Percentiles rank a stretch among this genome's conserved stretches.
Conservation (phyloP, 2,113 vertebrate species). For the Maccullochella peelii region DNA sequence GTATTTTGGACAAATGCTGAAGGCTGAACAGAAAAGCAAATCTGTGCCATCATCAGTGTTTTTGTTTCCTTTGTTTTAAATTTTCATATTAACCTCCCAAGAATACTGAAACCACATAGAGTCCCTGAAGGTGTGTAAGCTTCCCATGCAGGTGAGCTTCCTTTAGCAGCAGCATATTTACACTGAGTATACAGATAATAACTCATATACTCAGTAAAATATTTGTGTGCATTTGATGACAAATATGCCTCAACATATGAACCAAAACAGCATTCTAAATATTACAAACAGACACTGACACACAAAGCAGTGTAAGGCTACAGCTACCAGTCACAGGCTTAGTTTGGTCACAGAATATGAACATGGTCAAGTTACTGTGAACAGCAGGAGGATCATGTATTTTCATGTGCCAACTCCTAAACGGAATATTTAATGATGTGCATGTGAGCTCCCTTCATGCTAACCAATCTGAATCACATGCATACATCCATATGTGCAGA, state of each 20-base stretch:
- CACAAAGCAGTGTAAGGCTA: background rate
- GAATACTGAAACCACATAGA: background rate
- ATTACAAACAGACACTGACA: background rate
- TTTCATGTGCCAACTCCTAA: background rate
- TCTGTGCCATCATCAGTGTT: background rate
- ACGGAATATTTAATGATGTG: slow-evolving; percentile 19
- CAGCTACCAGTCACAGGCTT: background rate
- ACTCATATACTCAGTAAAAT: background rate
- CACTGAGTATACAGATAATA: background rate
- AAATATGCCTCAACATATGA: background rate
- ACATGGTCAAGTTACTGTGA: background rate
- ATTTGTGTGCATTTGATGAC: background rate
- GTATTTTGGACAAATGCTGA: slow-evolving; percentile 7
- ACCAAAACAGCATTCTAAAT: background rate
- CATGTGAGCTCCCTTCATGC: background rate
- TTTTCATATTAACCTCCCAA: background rate
- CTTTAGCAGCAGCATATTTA: background rate
- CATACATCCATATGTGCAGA: background rate
- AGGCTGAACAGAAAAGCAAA: background rate
- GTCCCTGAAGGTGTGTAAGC: background rate
- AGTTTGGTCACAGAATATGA: background rate
- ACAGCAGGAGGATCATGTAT: background rate
- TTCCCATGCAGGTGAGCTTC: background rate
- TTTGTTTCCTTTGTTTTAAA: background rate
- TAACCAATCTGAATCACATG: slow-evolving; percentile 1